phyloP scores from a whole-genome alignment of 2,113 vertebrate species.

The Daboia siamensis region DNA sequence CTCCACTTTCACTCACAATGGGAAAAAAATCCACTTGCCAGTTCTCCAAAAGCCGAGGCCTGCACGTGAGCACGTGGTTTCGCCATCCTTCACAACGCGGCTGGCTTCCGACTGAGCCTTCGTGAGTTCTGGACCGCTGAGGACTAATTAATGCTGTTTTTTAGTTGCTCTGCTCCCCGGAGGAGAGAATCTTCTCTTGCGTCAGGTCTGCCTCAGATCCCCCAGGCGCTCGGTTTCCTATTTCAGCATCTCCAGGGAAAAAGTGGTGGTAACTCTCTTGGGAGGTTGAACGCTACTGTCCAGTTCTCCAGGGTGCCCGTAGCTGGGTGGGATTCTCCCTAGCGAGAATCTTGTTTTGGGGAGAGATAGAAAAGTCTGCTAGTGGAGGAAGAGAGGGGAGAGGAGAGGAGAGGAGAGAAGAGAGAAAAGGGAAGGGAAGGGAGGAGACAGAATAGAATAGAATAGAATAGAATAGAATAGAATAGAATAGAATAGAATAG shows the following conservation, averaged over 20 bases:
- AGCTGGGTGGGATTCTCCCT: not conserved
- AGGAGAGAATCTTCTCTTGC: slow-evolving; percentile 1
- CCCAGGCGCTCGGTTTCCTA: not conserved
- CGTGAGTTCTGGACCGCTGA: rapidly evolving
- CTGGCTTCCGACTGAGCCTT: too few relatives aligned
- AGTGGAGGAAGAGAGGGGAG: not conserved
- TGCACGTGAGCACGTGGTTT: not conserved
- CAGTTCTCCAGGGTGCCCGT: not conserved
- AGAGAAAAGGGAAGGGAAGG: too few relatives aligned
- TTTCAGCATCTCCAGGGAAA: not conserved
- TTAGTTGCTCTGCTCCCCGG: rapidly evolving
- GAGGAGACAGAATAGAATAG: too few relatives aligned
- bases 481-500: too few relatives aligned
- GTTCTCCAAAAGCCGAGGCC: not conserved
- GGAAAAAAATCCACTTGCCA: rapidly evolving
- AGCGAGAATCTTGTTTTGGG: not conserved
- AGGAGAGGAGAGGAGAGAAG: too few relatives aligned
- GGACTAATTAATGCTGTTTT: not conserved
- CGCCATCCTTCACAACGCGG: not conserved
- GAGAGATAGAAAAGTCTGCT: not conserved
- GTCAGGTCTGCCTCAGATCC: rapidly evolving
- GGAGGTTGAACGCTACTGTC: rapidly evolving
- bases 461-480: too few relatives aligned
- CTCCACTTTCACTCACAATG: not conserved
- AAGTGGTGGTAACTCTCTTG: rapidly evolving